These are phyloP conservation scores for Misgurnus anguillicaudatus DNA, from an alignment of 2,113 vertebrate species.

Conservation along the genomic window DNA sequence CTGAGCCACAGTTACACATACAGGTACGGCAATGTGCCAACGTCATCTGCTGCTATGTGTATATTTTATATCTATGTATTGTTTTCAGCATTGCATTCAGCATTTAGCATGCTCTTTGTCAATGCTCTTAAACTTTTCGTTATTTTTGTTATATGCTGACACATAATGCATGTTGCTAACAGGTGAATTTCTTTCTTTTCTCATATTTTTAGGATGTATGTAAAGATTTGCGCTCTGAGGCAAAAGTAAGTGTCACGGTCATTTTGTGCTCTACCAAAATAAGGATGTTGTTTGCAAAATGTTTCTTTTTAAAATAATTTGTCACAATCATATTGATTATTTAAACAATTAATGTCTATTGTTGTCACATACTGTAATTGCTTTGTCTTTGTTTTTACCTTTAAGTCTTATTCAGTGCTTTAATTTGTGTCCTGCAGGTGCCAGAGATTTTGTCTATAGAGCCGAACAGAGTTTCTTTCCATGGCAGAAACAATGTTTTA, in stretches of 20 bases:
- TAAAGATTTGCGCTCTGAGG: background rate
- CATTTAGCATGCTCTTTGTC: too few relatives aligned
- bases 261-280: background rate
- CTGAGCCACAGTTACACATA: background rate
- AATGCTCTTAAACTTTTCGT: too few relatives aligned
- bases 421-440: constrained; percentile 62
- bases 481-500: constrained; percentile 80
- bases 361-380: too few relatives aligned
- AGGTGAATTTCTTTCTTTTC: background rate
- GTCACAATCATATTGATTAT: background rate
- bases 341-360: too few relatives aligned
- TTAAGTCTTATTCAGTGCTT: background rate
- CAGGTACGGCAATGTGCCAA: too few relatives aligned
- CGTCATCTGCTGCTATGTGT: too few relatives aligned
- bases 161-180: too few relatives aligned
- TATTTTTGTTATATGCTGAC: too few relatives aligned
- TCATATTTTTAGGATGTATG: constrained; percentile 35
- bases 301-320: background rate
- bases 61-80: too few relatives aligned
- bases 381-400: too few relatives aligned
- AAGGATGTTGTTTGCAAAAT: background rate
- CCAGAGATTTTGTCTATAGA: constrained; percentile 78
- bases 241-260: constrained; percentile 24
- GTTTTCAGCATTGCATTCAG: too few relatives aligned
- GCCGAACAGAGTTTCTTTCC: constrained; percentile 78